Conservation (phyloP, 2,888 invertebrate species). For the Cephus rjabovi region DNA sequence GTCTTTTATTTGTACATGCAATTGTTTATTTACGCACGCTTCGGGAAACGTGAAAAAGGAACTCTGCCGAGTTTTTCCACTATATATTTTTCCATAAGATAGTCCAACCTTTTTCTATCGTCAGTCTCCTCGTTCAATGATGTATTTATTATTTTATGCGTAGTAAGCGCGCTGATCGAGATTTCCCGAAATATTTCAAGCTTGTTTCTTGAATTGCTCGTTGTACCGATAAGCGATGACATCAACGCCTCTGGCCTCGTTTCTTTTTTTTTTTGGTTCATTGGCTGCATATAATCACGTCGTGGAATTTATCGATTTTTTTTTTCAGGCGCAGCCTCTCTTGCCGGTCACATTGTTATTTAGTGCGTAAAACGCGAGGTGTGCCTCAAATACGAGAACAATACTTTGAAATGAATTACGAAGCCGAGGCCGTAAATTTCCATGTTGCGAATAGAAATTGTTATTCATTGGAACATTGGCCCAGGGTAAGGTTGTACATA, state of each 20-base stretch:
- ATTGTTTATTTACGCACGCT: not conserved
- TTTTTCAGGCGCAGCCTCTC: not conserved
- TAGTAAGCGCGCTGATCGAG: not conserved
- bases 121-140: not conserved
- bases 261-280: not conserved
- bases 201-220: too few species aligned
- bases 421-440: not conserved
- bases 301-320: not conserved
- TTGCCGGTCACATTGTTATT: not conserved
- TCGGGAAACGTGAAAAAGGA: not conserved
- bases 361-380: not conserved
- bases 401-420: not conserved
- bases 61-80: not conserved
- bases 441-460: not conserved
- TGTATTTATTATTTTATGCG: not conserved
- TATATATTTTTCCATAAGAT: too few species aligned
- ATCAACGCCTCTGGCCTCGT: not conserved
- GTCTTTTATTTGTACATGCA: not conserved
- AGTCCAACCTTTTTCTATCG: not conserved
- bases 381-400: not conserved
- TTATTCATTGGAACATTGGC: slow-evolving; percentile 6
- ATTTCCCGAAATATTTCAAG: too few species aligned
- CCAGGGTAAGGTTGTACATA: not conserved
- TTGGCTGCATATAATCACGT: not conserved
- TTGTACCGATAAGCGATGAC: not conserved